Evolutionary conservation across 2,113 vertebrate genomes (phyloP).

Genomic region (Megatriorchis doriae): DNA sequence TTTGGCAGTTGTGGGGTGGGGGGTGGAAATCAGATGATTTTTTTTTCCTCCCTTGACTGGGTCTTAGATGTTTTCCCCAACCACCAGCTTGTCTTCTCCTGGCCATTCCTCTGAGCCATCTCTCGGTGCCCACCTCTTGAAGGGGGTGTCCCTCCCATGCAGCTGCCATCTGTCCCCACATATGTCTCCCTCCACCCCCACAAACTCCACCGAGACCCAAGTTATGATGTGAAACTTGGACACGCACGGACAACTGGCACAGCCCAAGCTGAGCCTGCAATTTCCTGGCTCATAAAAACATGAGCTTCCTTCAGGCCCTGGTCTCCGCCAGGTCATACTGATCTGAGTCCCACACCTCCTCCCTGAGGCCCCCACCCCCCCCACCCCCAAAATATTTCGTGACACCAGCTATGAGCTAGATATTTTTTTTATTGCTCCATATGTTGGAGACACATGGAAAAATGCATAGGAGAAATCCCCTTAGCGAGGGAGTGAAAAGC

Average conservation of each 20-base stretch:
- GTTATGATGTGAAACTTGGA: background rate
- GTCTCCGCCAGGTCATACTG: background rate
- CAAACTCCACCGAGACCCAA: background rate
- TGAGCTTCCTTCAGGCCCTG: constrained; percentile 34
- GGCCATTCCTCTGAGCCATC: background rate
- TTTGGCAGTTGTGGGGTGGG: accelerated
- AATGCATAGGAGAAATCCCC: background rate
- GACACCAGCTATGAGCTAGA: background rate
- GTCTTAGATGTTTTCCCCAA: background rate
- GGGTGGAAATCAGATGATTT: accelerated
- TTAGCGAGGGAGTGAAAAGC: background rate
- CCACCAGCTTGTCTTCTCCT: accelerated
- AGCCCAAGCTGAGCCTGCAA: constrained; percentile 25
- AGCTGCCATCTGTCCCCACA: background rate
- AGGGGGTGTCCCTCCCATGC: background rate
- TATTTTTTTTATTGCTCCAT: background rate
- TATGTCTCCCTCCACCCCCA: background rate
- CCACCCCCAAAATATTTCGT: background rate
- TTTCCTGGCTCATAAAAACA: constrained; percentile 55
- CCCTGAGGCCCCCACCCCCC: background rate
- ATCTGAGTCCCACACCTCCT: background rate
- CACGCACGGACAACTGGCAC: background rate
- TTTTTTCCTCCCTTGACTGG: background rate
- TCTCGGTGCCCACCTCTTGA: background rate
- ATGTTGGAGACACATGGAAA: constrained; percentile 20